Evolutionary conservation across 2,888 invertebrate genomes (phyloP).

Genomic region (Electrophaes corylata): DNA sequence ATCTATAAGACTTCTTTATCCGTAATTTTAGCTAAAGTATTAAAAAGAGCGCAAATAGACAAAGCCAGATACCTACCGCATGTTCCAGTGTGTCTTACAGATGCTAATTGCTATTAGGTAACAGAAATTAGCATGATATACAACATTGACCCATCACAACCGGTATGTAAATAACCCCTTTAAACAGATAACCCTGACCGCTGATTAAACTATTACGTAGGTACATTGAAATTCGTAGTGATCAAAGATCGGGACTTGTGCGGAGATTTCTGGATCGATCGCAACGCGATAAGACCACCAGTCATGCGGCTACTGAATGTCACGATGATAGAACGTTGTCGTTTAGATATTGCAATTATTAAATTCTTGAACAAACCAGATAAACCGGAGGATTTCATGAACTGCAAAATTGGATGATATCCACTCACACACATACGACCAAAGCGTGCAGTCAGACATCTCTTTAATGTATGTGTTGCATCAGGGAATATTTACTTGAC

Average conservation of each 20-base stretch:
- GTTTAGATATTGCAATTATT: conserved; percentile 10
- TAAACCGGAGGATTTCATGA: not conserved
- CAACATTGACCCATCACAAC: conserved; percentile 28
- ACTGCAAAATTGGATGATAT: conserved; percentile 13
- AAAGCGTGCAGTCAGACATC: conserved; percentile 10
- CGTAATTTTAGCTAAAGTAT: no score
- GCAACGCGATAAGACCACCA: not conserved
- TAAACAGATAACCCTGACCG: conserved; percentile 35
- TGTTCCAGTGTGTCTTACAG: not conserved
- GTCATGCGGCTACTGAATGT: conserved; percentile 21
- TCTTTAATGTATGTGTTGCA: conserved; percentile 21
- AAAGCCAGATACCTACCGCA: not conserved
- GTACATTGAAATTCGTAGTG: conserved; percentile 16
- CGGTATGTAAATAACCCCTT: conserved; percentile 27
- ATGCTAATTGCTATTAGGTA: conserved; percentile 7
- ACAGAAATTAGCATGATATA: conserved; percentile 8
- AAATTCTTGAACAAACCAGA: conserved; percentile 21
- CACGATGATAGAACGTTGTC: not conserved
- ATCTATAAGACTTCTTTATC: no score
- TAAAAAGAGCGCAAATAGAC: not conserved
- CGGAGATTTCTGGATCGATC: conserved; percentile 23
- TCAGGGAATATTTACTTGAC: conserved; percentile 29
- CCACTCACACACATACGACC: conserved; percentile 5
- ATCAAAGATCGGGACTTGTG: conserved; percentile 24
- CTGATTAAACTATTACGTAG: conserved; percentile 25